Evolutionary conservation across 2,888 invertebrate species (phyloP).

Genomic region (Sminthurides aquaticus): DNA sequence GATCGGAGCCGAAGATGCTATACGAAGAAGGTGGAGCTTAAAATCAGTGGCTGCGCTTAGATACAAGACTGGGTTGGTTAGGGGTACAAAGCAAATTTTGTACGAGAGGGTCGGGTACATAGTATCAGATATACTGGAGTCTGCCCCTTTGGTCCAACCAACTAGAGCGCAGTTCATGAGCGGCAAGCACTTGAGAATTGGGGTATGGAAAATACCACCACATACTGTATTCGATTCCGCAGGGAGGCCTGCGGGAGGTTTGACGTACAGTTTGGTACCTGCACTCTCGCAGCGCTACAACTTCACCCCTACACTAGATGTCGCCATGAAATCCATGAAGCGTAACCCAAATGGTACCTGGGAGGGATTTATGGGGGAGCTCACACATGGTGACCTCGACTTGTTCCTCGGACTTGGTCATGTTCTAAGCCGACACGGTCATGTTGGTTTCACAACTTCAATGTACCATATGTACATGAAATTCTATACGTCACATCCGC

Average conservation of each 20-base stretch:
- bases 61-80: not conserved
- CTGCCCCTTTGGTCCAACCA: not conserved
- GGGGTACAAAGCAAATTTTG: not conserved
- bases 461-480: not conserved
- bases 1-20: no score
- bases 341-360: slow-evolving; percentile 11
- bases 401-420: not conserved
- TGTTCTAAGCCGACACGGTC: not conserved
- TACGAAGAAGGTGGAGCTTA: no score
- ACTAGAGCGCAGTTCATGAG: not conserved
- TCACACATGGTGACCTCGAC: not conserved
- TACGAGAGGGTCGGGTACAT: not conserved
- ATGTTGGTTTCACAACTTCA: slow-evolving; percentile 2
- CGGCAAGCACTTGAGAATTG: not conserved
- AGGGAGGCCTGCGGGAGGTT: not conserved
- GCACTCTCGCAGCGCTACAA: not conserved
- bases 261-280: not conserved
- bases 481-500: slow-evolving; percentile 10
- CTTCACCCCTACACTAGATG: not conserved
- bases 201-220: not conserved
- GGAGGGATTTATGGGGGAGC: slow-evolving; percentile 8
- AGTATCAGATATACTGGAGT: not conserved
- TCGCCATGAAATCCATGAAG: not conserved
- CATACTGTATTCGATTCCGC: not conserved
- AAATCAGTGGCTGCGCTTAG: no score